These are phyloP conservation scores for Chondrilla cf. caribensis DNA, from an alignment of 37 sponge, comb jelly and placozoan genomes.

Conservation along the genomic window DNA sequence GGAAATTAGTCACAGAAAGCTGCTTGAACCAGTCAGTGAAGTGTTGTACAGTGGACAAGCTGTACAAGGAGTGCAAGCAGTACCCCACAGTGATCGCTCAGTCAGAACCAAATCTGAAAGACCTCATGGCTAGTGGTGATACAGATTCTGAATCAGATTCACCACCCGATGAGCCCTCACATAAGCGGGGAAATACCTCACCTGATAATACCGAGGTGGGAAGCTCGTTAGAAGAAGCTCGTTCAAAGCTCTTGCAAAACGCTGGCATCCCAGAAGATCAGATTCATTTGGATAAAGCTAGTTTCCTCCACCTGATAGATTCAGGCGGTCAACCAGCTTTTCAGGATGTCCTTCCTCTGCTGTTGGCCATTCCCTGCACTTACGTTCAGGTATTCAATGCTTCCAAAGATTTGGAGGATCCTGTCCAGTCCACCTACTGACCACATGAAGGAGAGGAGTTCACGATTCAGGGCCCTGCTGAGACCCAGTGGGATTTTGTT, in stretches of 20 bases:
- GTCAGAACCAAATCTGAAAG: not conserved
- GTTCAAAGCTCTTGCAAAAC: not conserved
- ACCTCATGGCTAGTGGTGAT: no score
- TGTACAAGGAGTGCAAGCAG: not conserved
- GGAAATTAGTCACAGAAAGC: not conserved
- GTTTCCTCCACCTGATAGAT: not conserved
- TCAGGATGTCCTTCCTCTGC: slow-evolving; percentile 2
- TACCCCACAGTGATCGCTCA: not conserved
- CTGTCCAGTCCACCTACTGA: not conserved
- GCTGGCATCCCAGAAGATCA: not conserved
- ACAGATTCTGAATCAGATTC: not conserved
- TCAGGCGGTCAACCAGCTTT: slow-evolving; percentile 9
- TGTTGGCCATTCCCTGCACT: not conserved
- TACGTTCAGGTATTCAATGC: slow-evolving; percentile 6
- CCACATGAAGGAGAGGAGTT: not conserved
- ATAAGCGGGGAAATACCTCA: not conserved
- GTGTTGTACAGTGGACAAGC: not conserved
- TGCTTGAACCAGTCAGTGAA: not conserved
- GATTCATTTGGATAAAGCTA: not conserved
- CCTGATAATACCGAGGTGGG: not conserved
- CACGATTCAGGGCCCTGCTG: not conserved
- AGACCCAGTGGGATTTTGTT: not conserved
- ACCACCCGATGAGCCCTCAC: not conserved
- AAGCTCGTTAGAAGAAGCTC: not conserved
- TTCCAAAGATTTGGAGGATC: not conserved